phyloP scores from a whole-genome alignment of 2,113 vertebrate species.

The Dicerorhinus sumatrensis region DNA sequence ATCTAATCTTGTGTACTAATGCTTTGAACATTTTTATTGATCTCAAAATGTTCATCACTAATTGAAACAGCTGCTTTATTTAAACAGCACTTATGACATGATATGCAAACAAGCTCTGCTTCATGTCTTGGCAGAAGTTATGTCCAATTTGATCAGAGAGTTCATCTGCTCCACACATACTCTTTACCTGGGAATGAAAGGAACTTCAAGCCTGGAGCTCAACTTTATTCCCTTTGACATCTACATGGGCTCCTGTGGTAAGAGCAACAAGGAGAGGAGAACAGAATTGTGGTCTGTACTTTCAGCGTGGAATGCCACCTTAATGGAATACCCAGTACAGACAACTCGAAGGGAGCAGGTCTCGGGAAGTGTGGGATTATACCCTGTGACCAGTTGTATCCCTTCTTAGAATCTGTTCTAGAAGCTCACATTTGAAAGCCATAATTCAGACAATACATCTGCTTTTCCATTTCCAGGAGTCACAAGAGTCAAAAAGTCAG shows the following conservation, averaged over 20 bases:
- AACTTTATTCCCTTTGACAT: constrained; percentile 89
- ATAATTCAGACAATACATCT: not conserved
- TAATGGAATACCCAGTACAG: not conserved
- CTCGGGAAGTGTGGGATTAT: not conserved
- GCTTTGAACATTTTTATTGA: not conserved
- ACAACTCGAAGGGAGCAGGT: not conserved
- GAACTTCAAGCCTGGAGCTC: constrained; percentile 81
- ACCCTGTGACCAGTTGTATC: not conserved
- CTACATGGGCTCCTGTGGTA: constrained; percentile 85
- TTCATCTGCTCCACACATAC: constrained; percentile 84
- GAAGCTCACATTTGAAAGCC: not conserved
- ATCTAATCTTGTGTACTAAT: constrained; percentile 32
- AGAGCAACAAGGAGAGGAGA: constrained; percentile 84
- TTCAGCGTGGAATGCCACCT: not conserved
- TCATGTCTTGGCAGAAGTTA: constrained; percentile 81
- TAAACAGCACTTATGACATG: not conserved
- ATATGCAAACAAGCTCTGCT: constrained; percentile 35
- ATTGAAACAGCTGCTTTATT: constrained; percentile 34
- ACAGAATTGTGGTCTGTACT: not conserved
- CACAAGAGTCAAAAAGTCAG: not conserved
- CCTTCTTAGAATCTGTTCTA: not conserved
- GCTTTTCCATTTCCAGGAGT: not conserved
- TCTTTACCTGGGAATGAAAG: constrained; percentile 82
- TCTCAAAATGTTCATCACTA: constrained; percentile 37
- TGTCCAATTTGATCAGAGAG: constrained; percentile 76